phyloP scores from a whole-genome alignment of 2,113 vertebrate species.

The Rousettus leschenaultii region DNA sequence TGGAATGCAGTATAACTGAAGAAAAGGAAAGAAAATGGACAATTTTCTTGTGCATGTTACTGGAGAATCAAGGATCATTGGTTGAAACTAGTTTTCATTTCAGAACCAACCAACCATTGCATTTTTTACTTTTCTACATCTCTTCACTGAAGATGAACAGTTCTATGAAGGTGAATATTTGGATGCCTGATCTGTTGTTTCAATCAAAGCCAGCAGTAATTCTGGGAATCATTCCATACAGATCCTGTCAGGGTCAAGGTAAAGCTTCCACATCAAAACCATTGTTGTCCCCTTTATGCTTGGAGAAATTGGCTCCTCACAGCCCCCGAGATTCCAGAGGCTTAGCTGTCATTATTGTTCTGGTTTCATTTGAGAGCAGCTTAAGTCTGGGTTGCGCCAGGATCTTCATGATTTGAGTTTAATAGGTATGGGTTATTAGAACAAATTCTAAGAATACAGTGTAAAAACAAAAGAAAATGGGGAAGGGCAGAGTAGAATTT shows the following conservation, averaged over 20 bases:
- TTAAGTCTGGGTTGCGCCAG: not conserved
- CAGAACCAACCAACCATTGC: not conserved
- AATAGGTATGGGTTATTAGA: constrained; percentile 24
- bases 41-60: not conserved
- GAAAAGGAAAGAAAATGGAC: not conserved
- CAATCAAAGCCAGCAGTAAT: not conserved
- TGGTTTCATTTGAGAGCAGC: constrained; percentile 20
- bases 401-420: constrained; percentile 10
- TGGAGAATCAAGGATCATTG: not conserved
- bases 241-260: not conserved
- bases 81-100: constrained; percentile 52
- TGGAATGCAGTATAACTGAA: not conserved
- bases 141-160: not conserved
- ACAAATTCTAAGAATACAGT: not conserved
- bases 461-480: constrained; percentile 22
- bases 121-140: not conserved
- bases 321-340: not conserved
- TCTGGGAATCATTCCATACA: not conserved
- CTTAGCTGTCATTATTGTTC: constrained; percentile 29
- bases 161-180: not conserved
- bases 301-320: constrained; percentile 5
- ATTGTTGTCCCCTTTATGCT: not conserved
- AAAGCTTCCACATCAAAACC: constrained; percentile 11
- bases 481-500: not conserved
- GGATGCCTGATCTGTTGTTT: constrained; percentile 24